Conservation (phyloP, 2,797 vertebrate genomes). For the Austrolebias charrua region DNA sequence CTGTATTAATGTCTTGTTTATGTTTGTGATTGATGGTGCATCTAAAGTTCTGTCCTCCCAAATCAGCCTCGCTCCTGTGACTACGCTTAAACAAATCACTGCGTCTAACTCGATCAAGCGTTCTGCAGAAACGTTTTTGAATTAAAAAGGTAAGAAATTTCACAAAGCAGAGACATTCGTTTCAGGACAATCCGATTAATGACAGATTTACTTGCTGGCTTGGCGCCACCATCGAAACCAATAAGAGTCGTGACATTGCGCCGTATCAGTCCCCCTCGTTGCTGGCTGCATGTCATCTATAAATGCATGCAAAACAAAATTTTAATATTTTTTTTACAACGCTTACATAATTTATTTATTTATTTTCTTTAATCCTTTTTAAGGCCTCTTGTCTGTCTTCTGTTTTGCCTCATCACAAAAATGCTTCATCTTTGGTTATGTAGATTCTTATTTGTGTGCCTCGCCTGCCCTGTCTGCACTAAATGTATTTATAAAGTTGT, state of each 20-base stretch:
- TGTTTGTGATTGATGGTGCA: constrained; percentile 75
- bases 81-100: constrained; percentile 74
- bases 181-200: constrained; percentile 77
- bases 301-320: constrained; percentile 18
- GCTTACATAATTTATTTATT: background rate
- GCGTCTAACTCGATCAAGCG: constrained; percentile 70
- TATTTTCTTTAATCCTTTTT: background rate
- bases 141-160: constrained; percentile 80
- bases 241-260: constrained; percentile 52
- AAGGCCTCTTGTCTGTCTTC: constrained; percentile 7
- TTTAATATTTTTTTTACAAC: constrained; percentile 5
- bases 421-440: constrained; percentile 41
- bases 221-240: constrained; percentile 69
- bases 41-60: constrained; percentile 50
- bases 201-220: constrained; percentile 30
- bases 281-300: constrained; percentile 9
- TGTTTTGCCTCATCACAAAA: constrained; percentile 25
- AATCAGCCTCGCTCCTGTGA: constrained; percentile 52
- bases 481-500: constrained; percentile 14
- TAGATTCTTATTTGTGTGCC: constrained; percentile 26
- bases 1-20: constrained; percentile 74
- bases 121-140: constrained; percentile 73
- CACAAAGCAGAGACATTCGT: constrained; percentile 73
- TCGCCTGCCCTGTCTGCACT: constrained; percentile 27
- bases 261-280: constrained; percentile 20